These are phyloP conservation scores for Phymorhynchus buccinoides DNA, from an alignment of 1,140 invertebrate genomes.

Conservation along the genomic window DNA sequence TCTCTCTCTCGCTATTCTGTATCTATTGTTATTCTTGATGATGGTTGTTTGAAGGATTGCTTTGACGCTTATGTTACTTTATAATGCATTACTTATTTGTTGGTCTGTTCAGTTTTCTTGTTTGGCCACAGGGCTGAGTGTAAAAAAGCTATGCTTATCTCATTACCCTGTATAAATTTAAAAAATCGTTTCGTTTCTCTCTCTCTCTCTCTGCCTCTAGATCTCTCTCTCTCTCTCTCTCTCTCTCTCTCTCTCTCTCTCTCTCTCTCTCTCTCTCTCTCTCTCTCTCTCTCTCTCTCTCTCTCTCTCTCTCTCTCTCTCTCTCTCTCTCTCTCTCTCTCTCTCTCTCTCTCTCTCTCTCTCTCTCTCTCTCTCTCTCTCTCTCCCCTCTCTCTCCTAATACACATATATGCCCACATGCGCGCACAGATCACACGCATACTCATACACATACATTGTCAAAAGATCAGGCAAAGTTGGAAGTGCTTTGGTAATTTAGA, in stretches of 20 bases:
- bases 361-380: neutral
- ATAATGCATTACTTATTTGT: no score
- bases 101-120: no score
- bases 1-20: no score
- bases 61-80: no score
- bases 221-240: no score
- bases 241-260: constrained; percentile 26
- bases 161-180: no score
- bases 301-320: constrained; percentile 19
- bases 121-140: no score
- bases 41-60: no score
- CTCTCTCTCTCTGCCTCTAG: no score
- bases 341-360: neutral
- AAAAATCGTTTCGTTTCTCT: no score
- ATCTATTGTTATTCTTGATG: no score
- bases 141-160: no score
- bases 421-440: neutral
- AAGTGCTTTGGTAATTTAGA: neutral
- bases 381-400: neutral
- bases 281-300: constrained; percentile 25
- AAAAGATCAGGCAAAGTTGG: neutral
- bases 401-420: neutral
- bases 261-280: constrained; percentile 22
- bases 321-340: neutral
- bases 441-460: neutral